phyloP scores from a whole-genome alignment of 2,113 vertebrate genomes.

The Sceloporus tristichus region DNA sequence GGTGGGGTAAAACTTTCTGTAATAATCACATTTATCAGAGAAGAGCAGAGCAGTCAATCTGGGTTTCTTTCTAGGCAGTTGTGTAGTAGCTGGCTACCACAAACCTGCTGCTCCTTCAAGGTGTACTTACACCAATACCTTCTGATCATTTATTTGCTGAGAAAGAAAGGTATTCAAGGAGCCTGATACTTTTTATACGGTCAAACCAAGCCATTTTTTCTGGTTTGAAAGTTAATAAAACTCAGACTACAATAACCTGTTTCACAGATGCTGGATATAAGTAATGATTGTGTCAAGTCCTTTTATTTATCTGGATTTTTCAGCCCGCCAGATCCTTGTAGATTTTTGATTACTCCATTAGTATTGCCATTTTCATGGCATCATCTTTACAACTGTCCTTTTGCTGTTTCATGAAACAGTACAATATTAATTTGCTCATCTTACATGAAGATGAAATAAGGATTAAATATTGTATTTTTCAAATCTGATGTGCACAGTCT shows the following conservation, averaged over 20 bases:
- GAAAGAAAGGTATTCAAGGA: neutral
- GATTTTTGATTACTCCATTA: conserved; percentile 12
- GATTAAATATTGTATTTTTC: conserved; percentile 5
- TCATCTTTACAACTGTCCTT: conserved; percentile 1
- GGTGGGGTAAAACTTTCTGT: neutral
- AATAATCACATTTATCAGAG: neutral
- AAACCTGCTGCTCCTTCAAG: neutral
- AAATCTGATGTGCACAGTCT: neutral
- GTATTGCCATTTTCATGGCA: neutral
- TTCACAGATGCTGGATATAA: conserved; percentile 8
- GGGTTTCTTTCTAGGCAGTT: neutral
- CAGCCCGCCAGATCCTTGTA: neutral
- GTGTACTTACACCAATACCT: neutral
- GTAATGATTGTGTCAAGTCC: conserved; percentile 15
- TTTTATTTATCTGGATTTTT: conserved; percentile 25
- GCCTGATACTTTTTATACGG: neutral
- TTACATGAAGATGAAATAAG: neutral
- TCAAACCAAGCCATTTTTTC: too few relatives aligned
- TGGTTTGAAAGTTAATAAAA: neutral
- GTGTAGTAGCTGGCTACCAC: neutral
- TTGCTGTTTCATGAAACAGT: conserved; percentile 7
- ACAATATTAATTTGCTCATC: conserved; percentile 5
- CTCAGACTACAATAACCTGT: conserved; percentile 10
- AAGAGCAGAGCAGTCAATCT: neutral
- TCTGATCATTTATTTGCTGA: neutral